Conservation (phyloP, 2,113 vertebrate species). For the Hypanus sabinus region DNA sequence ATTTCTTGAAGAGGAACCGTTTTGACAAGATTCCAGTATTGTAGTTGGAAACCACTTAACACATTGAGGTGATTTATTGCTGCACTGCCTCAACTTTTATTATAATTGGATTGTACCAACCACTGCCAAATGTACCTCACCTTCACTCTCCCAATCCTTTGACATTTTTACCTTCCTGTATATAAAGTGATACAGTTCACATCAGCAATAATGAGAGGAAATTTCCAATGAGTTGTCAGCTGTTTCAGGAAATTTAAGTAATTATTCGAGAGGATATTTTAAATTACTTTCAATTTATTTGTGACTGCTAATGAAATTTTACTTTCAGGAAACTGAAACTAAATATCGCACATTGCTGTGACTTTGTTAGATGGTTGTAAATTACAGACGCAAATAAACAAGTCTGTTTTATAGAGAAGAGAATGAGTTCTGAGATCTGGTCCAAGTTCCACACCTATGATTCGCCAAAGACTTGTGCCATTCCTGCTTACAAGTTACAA, state of each 20-base stretch:
- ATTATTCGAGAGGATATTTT: not conserved
- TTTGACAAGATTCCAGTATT: not conserved
- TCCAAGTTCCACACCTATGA: not conserved
- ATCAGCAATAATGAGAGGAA: not conserved
- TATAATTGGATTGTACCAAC: not conserved
- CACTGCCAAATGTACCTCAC: too few relatives aligned
- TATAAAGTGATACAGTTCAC: not conserved
- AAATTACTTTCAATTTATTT: not conserved
- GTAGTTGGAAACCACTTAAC: not conserved
- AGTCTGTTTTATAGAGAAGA: not conserved
- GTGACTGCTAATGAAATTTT: not conserved
- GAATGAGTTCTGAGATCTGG: not conserved
- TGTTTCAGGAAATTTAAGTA: not conserved
- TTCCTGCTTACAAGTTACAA: not conserved
- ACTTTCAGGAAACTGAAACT: not conserved
- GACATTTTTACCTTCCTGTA: not conserved
- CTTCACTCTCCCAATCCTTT: not conserved
- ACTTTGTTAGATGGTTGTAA: not conserved
- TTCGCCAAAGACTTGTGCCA: not conserved
- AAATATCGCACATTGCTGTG: not conserved
- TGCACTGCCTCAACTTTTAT: not conserved
- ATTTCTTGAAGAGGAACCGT: not conserved
- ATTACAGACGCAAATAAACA: slow-evolving; percentile 4
- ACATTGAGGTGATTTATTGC: not conserved
- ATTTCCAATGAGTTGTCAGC: not conserved